Evolutionary conservation across 2,888 invertebrate genomes (phyloP), one percentile per base, ranked within the genome.

Genomic region (Xestobium rufovillosum): DNA sequence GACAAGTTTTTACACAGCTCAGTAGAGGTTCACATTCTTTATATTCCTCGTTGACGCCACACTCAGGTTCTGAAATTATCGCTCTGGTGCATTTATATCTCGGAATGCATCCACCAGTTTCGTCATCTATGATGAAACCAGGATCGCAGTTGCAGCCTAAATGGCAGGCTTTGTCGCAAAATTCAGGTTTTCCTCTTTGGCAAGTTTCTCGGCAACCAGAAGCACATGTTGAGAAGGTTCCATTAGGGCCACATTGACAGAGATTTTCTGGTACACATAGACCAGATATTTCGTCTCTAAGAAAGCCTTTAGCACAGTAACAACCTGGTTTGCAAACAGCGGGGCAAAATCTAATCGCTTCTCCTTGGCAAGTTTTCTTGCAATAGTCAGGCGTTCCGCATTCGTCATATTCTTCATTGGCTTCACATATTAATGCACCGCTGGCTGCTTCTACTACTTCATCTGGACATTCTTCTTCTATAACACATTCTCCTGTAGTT

Each of bases 281-380:
- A 3, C 29, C 23, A 4, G 13, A 14, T 2, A n/a, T 2, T 27
- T 33, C 33, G 16, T 38, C 33, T 2, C 27, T 10, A 4, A 38
- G 23, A 3, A 33, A 29, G 2, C 8, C 12, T 26, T 17, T 16
- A 12, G 25, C 33, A 26, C 38, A 38, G 26, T 32, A 38, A 23
- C 38, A 38, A 2, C 38, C 38, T 12, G 34, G 29, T 6, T 16
- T 17, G 12, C 38, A 38, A 1, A 38, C 33, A 8, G 14, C 14
- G 2, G 38, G 27, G 14, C 38, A 38, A 25, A 34, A 10, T 12
- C 23, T 25, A 17, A 23, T 38, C 17, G 6, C 10, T 2, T 14
- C 15, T 10, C 15, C n/a, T n/a, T n/a, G n/a, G n/a, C n/a, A n/a
- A n/a, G n/a, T n/a, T n/a, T n/a, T n/a, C n/a, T n/a, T n/a, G n/a